phyloP scores from a whole-genome alignment of 1,140 invertebrate species.

The Dysdera silvatica region DNA sequence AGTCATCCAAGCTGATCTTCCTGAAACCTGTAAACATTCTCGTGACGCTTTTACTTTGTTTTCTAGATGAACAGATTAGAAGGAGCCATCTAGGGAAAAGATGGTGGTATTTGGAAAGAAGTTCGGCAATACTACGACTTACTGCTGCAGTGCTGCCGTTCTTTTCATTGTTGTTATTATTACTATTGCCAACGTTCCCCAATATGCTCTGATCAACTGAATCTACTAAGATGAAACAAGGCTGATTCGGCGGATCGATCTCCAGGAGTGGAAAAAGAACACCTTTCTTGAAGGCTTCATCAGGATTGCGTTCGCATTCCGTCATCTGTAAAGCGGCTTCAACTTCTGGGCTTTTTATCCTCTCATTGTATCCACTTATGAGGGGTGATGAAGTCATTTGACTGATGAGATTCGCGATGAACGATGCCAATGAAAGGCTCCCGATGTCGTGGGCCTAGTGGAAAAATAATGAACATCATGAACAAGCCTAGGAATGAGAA shows the following conservation, averaged over 20 bases:
- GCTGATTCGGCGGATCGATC: slow-evolving; percentile 67
- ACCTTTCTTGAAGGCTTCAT: slow-evolving; percentile 81
- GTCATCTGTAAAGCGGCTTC: slow-evolving; percentile 34
- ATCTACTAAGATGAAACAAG: slow-evolving; percentile 77
- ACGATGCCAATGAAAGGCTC: slow-evolving; percentile 66
- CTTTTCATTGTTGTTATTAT: slow-evolving; percentile 7
- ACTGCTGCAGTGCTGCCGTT: background rate
- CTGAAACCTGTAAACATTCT: slow-evolving; percentile 88
- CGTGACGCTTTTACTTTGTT: slow-evolving; percentile 68
- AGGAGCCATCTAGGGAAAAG: slow-evolving; percentile 89
- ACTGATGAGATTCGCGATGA: slow-evolving; percentile 71
- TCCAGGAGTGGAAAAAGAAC: slow-evolving; percentile 77
- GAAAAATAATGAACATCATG: no score
- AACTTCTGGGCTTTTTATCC: slow-evolving; percentile 62
- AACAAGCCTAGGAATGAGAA: no score
- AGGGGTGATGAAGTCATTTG: slow-evolving; percentile 57
- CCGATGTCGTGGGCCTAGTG: slow-evolving; percentile 52
- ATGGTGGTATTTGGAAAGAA: slow-evolving; percentile 80
- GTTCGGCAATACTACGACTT: slow-evolving; percentile 42
- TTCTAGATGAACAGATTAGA: slow-evolving; percentile 78
- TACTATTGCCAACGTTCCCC: slow-evolving; percentile 1
- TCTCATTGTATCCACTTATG: slow-evolving; percentile 64
- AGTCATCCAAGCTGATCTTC: slow-evolving; percentile 71
- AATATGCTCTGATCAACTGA: slow-evolving; percentile 73
- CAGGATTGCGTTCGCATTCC: slow-evolving; percentile 58